Percentiles rank a stretch among this genome's conserved stretches.
Evolutionary conservation across 1,140 invertebrate species (phyloP).

Genomic region (Steinernema feltiae): DNA sequence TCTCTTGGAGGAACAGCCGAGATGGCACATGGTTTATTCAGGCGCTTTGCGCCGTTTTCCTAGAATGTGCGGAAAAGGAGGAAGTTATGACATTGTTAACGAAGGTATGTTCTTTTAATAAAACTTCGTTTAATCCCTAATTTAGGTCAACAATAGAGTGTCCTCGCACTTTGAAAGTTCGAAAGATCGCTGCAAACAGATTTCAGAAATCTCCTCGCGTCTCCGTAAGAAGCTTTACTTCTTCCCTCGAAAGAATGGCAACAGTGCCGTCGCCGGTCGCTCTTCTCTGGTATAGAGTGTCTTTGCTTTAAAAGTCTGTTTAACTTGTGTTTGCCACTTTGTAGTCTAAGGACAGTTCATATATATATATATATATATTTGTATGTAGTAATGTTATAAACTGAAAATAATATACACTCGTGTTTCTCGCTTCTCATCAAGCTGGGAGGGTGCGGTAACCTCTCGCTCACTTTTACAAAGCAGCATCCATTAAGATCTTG

Average conservation of each 20-base stretch:
- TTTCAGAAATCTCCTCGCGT: conserved; percentile 19
- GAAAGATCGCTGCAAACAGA: neutral
- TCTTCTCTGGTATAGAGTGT: too few species aligned
- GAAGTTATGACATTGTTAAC: conserved; percentile 67
- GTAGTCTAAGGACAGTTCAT: too few species aligned
- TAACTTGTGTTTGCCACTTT: too few species aligned
- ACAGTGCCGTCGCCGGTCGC: too few species aligned
- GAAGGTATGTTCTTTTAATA: neutral
- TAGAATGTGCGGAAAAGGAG: conserved; percentile 65
- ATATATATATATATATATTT: too few species aligned
- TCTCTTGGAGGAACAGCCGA: conserved; percentile 65
- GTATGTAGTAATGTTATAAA: too few species aligned
- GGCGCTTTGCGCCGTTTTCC: conserved; percentile 69
- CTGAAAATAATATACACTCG: too few species aligned
- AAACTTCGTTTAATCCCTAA: neutral
- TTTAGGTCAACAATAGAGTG: neutral
- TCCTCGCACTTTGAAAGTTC: conserved; percentile 33
- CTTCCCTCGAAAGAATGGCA: conserved; percentile 8
- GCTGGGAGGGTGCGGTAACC: too few species aligned
- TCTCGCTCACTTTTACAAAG: too few species aligned
- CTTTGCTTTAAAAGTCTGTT: too few species aligned
- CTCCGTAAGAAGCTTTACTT: conserved; percentile 35
- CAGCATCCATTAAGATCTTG: too few species aligned
- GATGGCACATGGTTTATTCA: conserved; percentile 73
- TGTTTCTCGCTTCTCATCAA: too few species aligned